A percentile compares a stretch with the other conserved stretches of the same genome.
Conservation (phyloP, 2,113 vertebrate genomes). For the Aptenodytes forsteri region DNA sequence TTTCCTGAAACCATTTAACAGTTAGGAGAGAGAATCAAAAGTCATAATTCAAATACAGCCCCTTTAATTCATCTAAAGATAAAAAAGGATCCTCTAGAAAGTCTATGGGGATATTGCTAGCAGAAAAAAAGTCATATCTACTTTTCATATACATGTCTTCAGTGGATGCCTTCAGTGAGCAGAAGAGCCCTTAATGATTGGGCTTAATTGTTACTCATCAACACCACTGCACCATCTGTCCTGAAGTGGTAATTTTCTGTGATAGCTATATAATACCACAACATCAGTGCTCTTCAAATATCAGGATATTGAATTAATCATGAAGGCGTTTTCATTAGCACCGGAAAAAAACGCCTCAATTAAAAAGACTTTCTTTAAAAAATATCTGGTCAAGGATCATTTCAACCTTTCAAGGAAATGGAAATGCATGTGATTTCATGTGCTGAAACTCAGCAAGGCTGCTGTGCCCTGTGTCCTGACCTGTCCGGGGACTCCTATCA, state of each 20-base stretch:
- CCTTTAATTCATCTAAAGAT: constrained; percentile 23
- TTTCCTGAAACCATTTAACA: constrained; percentile 29
- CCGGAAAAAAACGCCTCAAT: not conserved
- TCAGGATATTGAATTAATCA: constrained; percentile 57
- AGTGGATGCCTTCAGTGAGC: constrained; percentile 16
- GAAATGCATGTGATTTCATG: not conserved
- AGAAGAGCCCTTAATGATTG: constrained; percentile 56
- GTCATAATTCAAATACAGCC: constrained; percentile 40
- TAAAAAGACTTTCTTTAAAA: constrained; percentile 18
- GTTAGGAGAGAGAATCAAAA: constrained; percentile 22
- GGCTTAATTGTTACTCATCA: constrained; percentile 65
- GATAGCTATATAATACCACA: constrained; percentile 20
- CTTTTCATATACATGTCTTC: constrained; percentile 59
- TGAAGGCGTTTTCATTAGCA: constrained; percentile 36
- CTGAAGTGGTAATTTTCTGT: constrained; percentile 43
- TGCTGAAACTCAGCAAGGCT: not conserved
- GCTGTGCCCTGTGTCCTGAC: not conserved
- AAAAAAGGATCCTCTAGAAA: constrained; percentile 54
- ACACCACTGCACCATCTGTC: constrained; percentile 59
- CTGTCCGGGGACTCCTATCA: not conserved
- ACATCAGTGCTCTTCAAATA: constrained; percentile 34
- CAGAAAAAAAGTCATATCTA: constrained; percentile 34
- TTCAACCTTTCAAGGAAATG: not conserved
- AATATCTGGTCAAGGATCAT: not conserved
- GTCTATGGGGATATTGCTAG: constrained; percentile 3